Base-by-base conservation (phyloP, 2,113 vertebrate genomes). In the Ancistrus triradiatus region DNA sequence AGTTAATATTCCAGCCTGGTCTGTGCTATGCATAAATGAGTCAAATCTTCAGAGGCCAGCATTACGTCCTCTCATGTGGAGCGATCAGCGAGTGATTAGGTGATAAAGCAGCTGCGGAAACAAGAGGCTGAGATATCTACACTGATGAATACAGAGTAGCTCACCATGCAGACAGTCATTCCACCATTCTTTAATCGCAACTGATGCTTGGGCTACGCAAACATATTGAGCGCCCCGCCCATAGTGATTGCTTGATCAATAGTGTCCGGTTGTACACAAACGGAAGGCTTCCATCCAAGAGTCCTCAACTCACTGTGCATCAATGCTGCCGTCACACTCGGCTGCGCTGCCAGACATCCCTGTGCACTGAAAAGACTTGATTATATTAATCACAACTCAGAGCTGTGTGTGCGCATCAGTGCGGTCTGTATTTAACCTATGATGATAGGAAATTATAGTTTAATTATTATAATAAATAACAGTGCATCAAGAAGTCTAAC, bases 181-280 rank as follows among this genome's bases (percentile, higher is more conserved):
- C 11, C 24, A 24, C 13, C 25, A 57, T 48, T 42, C 47, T 69
- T 59, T 69, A 69, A 73, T 66, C 57, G 51, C 61, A 56, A 27
- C 63, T 59, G 70, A 73, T 57, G 49, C 53, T 28, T 15, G 18
- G 35, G n/a, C 61, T 40, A 64, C 58, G 62, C 66, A 69, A 69
- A 73, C 25, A 42, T 76, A 72, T 69, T 53, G 74, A 76, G 52
- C 46, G 35, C 51, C 31, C 43, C 61, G 18, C 52, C 27, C 56
- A 47, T 38, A 58, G 63, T 58, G 58, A 70, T 58, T 31, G 63
- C 43, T 37, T 52, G 63, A 70, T 70, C 63, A 55, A 70, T 70
- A 50, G 19, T 14, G 24, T 37, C 69, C 47, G 62, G 69, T 21
- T 37, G 19, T 35, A 56, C 55, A 61, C 52, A 67, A 65, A 38